Percentiles rank a stretch among this genome's conserved stretches.
Evolutionary conservation across 2,113 vertebrate species (phyloP).

Genomic region (Xiphophorus couchianus): DNA sequence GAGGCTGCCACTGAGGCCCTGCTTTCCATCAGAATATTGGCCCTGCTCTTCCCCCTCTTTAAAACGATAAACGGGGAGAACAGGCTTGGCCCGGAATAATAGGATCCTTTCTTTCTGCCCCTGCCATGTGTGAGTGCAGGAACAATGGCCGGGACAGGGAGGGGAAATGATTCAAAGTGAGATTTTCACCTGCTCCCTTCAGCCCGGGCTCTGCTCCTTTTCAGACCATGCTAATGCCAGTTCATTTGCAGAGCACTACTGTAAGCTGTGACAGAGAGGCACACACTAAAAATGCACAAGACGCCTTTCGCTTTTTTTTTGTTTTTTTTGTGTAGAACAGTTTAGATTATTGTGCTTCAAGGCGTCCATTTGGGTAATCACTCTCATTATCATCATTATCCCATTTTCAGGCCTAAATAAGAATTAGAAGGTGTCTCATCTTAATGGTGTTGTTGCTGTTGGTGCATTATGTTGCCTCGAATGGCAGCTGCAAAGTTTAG

Average conservation of each 20-base stretch:
- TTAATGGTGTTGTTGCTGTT: slow-evolving; percentile 19
- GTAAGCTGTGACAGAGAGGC: slow-evolving; percentile 66
- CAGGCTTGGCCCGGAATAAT: slow-evolving; percentile 78
- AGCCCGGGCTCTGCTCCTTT: slow-evolving; percentile 66
- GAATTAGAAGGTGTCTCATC: slow-evolving; percentile 47
- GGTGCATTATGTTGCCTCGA: slow-evolving; percentile 19
- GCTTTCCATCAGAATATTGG: slow-evolving; percentile 81
- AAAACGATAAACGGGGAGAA: slow-evolving; percentile 78
- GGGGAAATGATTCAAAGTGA: slow-evolving; percentile 81
- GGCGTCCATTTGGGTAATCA: slow-evolving; percentile 68
- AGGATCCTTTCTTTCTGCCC: slow-evolving; percentile 78
- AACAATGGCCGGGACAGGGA: slow-evolving; percentile 75
- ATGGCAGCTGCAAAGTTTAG: slow-evolving; percentile 18
- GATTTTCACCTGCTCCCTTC: slow-evolving; percentile 81
- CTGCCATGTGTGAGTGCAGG: slow-evolving; percentile 76
- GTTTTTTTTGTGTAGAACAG: slow-evolving; percentile 46
- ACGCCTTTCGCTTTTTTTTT: slow-evolving; percentile 36
- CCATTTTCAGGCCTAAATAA: slow-evolving; percentile 64
- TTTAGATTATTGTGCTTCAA: slow-evolving; percentile 69
- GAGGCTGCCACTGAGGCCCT: slow-evolving; percentile 77
- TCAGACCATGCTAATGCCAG: slow-evolving; percentile 79
- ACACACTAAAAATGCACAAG: slow-evolving; percentile 49
- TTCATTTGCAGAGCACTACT: slow-evolving; percentile 74
- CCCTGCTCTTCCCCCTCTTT: slow-evolving; percentile 71
- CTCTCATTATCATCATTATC: slow-evolving; percentile 73